A percentile compares a stretch with the other conserved stretches of the same genome.
Conservation (phyloP, 2,888 invertebrate genomes). For the Bellardia pandia region DNA sequence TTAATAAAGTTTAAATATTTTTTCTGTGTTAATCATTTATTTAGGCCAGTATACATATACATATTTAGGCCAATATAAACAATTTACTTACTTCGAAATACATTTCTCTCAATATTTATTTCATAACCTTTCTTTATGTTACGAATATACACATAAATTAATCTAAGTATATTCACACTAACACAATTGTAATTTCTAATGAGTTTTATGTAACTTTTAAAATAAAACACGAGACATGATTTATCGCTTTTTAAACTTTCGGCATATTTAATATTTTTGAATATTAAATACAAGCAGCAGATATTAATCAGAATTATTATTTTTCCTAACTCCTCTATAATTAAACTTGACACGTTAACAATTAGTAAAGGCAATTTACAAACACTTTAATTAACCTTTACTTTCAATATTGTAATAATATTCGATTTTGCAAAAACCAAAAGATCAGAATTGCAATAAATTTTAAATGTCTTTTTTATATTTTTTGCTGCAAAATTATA, state of each 20-base stretch:
- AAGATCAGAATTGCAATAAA: constrained; percentile 36
- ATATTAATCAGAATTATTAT: background rate
- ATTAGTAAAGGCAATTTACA: constrained; percentile 11
- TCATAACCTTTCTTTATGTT: too few species aligned
- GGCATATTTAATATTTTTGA: background rate
- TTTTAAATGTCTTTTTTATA: constrained; percentile 39
- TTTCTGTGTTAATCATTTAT: too few species aligned
- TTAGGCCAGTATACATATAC: too few species aligned
- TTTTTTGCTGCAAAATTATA: constrained; percentile 12
- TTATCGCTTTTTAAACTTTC: background rate
- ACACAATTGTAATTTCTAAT: background rate
- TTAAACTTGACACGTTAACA: constrained; percentile 56
- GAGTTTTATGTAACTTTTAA: background rate
- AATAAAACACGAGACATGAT: background rate
- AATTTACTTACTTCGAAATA: background rate
- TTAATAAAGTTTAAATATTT: too few species aligned
- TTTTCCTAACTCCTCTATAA: constrained; percentile 21
- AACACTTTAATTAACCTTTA: constrained; percentile 53
- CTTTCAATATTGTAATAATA: constrained; percentile 26
- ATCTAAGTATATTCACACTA: background rate
- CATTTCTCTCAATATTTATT: background rate
- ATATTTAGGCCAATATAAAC: too few species aligned
- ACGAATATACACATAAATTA: too few species aligned
- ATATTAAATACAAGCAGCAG: background rate
- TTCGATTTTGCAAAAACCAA: constrained; percentile 26